Conservation (phyloP, 2,113 vertebrate species). For the Oncorhynchus nerka region DNA sequence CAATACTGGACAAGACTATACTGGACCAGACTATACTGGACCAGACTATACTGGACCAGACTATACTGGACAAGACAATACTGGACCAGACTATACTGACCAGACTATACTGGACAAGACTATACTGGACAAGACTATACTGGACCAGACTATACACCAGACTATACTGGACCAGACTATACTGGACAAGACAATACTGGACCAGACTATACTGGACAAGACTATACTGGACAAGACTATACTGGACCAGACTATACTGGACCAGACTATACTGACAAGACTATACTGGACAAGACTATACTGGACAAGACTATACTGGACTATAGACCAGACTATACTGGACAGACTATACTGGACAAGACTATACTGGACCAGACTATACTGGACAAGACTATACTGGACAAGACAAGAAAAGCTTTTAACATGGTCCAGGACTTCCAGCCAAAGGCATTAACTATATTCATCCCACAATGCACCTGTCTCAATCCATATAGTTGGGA, state of each 20-base stretch:
- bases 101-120: too few species aligned
- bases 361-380: neutral
- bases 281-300: neutral
- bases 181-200: neutral
- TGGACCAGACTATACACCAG: neutral
- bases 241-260: neutral
- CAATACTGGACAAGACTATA: too few species aligned
- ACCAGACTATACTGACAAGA: neutral
- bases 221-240: neutral
- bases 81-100: too few species aligned
- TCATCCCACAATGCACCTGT: neutral
- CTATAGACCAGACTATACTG: neutral
- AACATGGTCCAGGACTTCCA: neutral
- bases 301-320: neutral
- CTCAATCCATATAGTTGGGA: neutral
- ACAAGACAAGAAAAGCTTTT: neutral
- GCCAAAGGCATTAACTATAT: neutral
- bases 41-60: too few species aligned
- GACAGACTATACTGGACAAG: neutral
- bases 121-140: too few species aligned
- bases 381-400: neutral
- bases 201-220: neutral
- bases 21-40: too few species aligned
- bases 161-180: neutral
- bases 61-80: too few species aligned